Conservation (phyloP, 2,113 vertebrate species). For the Syngnathoides biaculeatus region DNA sequence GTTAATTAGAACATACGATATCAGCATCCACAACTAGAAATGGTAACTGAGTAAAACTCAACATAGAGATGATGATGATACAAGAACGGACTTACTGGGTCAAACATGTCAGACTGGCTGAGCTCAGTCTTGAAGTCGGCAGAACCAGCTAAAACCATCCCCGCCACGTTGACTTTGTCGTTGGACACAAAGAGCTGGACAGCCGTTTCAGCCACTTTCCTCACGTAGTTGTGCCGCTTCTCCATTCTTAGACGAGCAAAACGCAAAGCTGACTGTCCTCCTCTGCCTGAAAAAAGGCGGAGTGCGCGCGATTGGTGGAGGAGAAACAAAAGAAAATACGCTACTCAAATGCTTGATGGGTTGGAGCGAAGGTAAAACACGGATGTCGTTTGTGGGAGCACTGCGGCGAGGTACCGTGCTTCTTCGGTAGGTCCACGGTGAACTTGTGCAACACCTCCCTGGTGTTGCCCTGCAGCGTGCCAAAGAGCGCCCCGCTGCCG, state of each 20-base stretch:
- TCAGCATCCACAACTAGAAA: not conserved
- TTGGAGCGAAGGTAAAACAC: not conserved
- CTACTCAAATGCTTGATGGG: not conserved
- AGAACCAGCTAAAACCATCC: constrained; percentile 94
- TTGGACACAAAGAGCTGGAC: constrained; percentile 97
- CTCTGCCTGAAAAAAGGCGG: constrained; percentile 80
- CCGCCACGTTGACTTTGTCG: constrained; percentile 98
- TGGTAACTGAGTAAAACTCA: not conserved
- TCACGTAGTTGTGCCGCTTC: constrained; percentile 97
- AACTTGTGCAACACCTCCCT: constrained; percentile 99
- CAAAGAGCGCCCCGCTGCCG: constrained; percentile 97
- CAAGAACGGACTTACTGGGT: constrained; percentile 81
- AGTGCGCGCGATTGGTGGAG: not conserved
- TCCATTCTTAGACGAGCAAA: constrained; percentile 98
- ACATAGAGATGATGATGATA: not conserved
- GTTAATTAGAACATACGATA: not conserved
- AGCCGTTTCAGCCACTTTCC: constrained; percentile 97
- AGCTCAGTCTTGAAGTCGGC: constrained; percentile 99
- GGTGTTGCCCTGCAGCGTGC: constrained; percentile 98
- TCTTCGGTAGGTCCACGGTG: constrained; percentile 99
- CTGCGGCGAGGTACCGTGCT: constrained; percentile 81
- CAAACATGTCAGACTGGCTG: constrained; percentile 99
- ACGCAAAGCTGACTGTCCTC: constrained; percentile 96
- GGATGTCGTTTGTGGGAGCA: not conserved
- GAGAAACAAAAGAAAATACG: not conserved